Percentiles rank a stretch among this genome's conserved stretches.
Evolutionary conservation across 1,140 invertebrate genomes (phyloP).

Genomic region (Zaprionus gabonicus): DNA sequence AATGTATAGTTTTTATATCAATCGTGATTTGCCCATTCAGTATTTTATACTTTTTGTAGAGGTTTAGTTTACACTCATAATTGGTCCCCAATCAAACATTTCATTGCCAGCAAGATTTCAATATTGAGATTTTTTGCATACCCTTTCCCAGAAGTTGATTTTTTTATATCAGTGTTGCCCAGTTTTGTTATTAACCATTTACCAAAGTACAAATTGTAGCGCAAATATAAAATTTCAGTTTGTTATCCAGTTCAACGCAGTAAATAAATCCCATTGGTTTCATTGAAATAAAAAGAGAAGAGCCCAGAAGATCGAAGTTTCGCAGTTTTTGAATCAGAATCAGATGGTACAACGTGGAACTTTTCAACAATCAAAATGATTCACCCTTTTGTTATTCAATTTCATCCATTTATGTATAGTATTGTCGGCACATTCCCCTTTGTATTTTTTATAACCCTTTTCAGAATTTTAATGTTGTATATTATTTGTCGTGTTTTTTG

Average conservation of each 20-base stretch:
- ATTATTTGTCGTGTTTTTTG: no score
- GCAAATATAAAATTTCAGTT: not conserved
- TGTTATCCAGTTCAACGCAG: not conserved
- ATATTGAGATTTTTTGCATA: not conserved
- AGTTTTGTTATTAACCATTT: not conserved
- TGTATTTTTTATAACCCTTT: not conserved
- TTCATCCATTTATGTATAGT: not conserved
- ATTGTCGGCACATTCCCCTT: not conserved
- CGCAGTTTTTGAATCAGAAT: not conserved
- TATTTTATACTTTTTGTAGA: not conserved
- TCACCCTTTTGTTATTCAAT: not conserved
- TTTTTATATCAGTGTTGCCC: no score
- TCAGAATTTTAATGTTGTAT: not conserved
- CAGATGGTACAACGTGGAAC: not conserved
- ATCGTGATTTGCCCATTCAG: not conserved
- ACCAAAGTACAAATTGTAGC: not conserved
- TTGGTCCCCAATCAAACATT: not conserved
- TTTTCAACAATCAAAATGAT: no score
- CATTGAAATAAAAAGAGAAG: not conserved
- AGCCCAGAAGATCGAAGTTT: not conserved
- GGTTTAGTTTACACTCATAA: not conserved
- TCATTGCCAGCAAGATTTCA: not conserved
- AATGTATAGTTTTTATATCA: no score
- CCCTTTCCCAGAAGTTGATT: not conserved
- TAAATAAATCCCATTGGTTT: not conserved